Conservation (phyloP, 2,888 invertebrate species). For the Pseudolycoriella hygida region DNA sequence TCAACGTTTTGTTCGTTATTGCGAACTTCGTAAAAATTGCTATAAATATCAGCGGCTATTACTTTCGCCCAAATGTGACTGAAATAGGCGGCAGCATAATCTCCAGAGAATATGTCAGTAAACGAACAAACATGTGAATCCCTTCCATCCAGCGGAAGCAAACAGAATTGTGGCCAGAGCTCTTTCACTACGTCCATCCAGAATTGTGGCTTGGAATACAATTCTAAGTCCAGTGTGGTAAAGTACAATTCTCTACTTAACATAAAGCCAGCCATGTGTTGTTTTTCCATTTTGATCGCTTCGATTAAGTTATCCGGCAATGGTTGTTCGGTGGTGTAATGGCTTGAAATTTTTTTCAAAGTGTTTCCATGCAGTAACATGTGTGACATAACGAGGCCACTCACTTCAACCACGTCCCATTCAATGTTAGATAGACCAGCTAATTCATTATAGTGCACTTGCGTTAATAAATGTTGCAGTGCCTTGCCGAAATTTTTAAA, state of each 20-base stretch:
- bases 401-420: slow-evolving; percentile 82
- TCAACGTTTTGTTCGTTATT: slow-evolving; percentile 33
- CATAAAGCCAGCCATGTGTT: slow-evolving; percentile 61
- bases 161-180: slow-evolving; percentile 66
- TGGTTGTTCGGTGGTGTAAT: slow-evolving; percentile 54
- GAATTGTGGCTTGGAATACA: slow-evolving; percentile 56
- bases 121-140: slow-evolving; percentile 79
- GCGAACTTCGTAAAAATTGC: slow-evolving; percentile 47
- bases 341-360: slow-evolving; percentile 47
- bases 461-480: slow-evolving; percentile 71
- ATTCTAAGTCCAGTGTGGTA: slow-evolving; percentile 64
- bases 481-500: slow-evolving; percentile 79
- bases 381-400: slow-evolving; percentile 64
- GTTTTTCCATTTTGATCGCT: slow-evolving; percentile 41
- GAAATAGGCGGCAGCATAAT: slow-evolving; percentile 75
- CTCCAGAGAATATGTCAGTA: slow-evolving; percentile 62
- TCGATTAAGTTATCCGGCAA: slow-evolving; percentile 46
- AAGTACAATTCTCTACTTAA: slow-evolving; percentile 68
- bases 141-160: slow-evolving; percentile 53
- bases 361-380: slow-evolving; percentile 53
- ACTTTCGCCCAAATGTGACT: slow-evolving; percentile 72
- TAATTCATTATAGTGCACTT: slow-evolving; percentile 64
- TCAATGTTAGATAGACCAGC: slow-evolving; percentile 76
- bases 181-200: slow-evolving; percentile 67
- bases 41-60: slow-evolving; percentile 79